Evolutionary conservation across 2,113 vertebrate genomes (phyloP).

Genomic region (Gobiocypris rarus): DNA sequence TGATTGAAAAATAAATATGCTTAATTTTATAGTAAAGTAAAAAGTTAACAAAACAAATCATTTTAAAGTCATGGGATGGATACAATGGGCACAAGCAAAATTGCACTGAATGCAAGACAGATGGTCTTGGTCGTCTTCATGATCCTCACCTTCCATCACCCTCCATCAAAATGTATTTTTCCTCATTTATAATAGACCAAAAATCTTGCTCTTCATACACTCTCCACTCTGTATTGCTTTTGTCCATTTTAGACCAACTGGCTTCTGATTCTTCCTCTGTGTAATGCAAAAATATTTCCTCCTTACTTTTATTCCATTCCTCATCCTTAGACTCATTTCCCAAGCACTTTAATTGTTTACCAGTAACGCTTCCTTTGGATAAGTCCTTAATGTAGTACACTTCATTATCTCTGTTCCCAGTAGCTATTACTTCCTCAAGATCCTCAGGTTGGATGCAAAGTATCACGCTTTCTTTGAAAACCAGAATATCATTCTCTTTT

Average conservation of each 20-base stretch:
- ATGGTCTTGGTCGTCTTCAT: not conserved
- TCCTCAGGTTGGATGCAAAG: not conserved
- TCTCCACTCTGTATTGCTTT: not conserved
- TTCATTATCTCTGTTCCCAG: not conserved
- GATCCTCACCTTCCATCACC: not conserved
- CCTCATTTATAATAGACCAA: not conserved
- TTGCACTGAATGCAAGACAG: not conserved
- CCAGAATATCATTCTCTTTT: not conserved
- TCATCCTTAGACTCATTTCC: not conserved
- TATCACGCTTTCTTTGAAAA: constrained; percentile 4
- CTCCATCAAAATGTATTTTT: not conserved
- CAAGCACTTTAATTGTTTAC: not conserved
- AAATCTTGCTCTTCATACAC: not conserved
- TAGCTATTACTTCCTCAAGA: not conserved
- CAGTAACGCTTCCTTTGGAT: not conserved
- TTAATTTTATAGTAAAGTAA: not conserved
- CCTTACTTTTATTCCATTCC: not conserved
- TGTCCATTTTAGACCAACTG: not conserved
- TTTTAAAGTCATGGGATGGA: too few species aligned
- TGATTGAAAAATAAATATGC: not conserved
- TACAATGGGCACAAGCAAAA: too few species aligned
- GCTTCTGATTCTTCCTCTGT: not conserved
- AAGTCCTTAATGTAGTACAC: not conserved
- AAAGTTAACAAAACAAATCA: not conserved
- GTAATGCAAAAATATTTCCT: not conserved